Percentiles rank a stretch among this genome's conserved stretches.
These are phyloP conservation scores for Congeria kusceri DNA, from an alignment of 2,888 invertebrate genomes.

Conservation along the genomic window DNA sequence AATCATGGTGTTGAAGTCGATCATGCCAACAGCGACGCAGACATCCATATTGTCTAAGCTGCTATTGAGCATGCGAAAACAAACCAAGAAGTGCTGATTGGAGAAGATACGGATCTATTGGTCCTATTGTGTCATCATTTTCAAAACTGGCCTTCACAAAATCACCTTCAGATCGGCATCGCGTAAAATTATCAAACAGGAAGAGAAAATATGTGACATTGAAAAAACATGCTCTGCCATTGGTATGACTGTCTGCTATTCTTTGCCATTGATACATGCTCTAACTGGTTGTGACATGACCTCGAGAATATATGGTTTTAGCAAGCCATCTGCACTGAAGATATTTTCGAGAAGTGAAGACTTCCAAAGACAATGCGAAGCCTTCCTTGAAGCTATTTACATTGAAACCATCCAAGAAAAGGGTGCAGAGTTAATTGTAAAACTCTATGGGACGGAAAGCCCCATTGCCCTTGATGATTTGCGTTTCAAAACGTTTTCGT, in stretches of 20 bases:
- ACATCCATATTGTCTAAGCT: no score
- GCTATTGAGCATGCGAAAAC: no score
- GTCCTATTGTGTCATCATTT: constrained; percentile 21
- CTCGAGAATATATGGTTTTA: no score
- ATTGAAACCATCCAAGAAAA: background rate
- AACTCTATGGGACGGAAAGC: background rate
- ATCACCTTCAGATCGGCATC: background rate
- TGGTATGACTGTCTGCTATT: background rate
- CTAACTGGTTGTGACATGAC: constrained; percentile 21
- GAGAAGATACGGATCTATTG: no score
- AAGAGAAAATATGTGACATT: constrained; percentile 6
- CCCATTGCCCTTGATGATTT: background rate
- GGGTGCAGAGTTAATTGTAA: background rate
- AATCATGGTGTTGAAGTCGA: background rate
- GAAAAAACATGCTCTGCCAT: background rate
- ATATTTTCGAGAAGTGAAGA: background rate
- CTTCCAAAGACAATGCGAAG: background rate
- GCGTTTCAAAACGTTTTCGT: background rate
- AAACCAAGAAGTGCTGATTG: background rate
- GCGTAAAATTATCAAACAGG: no score
- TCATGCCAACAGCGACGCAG: no score
- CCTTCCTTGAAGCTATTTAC: background rate
- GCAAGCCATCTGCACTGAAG: background rate
- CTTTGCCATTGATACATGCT: background rate
- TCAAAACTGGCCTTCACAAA: background rate